phyloP scores from a whole-genome alignment of 1,140 invertebrate genomes.

The Drosophila yakuba region DNA sequence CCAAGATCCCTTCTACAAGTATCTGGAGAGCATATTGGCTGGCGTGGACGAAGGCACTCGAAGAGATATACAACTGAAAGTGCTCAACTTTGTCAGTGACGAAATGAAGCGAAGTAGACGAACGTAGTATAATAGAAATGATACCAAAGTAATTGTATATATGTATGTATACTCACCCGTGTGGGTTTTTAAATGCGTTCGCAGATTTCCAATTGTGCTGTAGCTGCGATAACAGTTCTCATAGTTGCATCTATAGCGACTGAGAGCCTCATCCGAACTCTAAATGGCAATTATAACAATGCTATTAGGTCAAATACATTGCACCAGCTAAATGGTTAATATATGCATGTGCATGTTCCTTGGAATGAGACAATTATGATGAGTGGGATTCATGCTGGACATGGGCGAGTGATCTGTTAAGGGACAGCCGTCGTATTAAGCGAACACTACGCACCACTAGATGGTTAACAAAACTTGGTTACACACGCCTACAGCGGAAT shows the following conservation, averaged over 20 bases:
- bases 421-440: slow-evolving; percentile 7
- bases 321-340: not conserved
- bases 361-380: slow-evolving; percentile 20
- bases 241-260: slow-evolving; percentile 93
- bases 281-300: slow-evolving; percentile 9
- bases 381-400: slow-evolving; percentile 17
- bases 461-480: slow-evolving; percentile 61
- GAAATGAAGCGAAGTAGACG: slow-evolving; percentile 5
- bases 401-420: slow-evolving; percentile 7
- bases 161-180: slow-evolving; percentile 89
- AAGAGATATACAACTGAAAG: slow-evolving; percentile 26
- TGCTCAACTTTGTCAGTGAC: slow-evolving; percentile 27
- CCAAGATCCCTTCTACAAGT: slow-evolving; percentile 42
- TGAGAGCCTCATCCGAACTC: slow-evolving; percentile 80
- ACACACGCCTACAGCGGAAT: slow-evolving; percentile 47
- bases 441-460: slow-evolving; percentile 69
- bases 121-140: not conserved
- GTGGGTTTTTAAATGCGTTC: slow-evolving; percentile 98
- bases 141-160: not conserved
- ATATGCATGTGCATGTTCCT: slow-evolving; percentile 1
- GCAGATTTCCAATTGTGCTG: slow-evolving; percentile 96
- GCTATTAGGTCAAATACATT: slow-evolving; percentile 8
- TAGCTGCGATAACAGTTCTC: slow-evolving; percentile 95
- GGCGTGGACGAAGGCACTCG: slow-evolving; percentile 22
- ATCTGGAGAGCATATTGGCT: slow-evolving; percentile 34